Conservation (phyloP, 2,888 invertebrate species). For the Chelonus formosanus region DNA sequence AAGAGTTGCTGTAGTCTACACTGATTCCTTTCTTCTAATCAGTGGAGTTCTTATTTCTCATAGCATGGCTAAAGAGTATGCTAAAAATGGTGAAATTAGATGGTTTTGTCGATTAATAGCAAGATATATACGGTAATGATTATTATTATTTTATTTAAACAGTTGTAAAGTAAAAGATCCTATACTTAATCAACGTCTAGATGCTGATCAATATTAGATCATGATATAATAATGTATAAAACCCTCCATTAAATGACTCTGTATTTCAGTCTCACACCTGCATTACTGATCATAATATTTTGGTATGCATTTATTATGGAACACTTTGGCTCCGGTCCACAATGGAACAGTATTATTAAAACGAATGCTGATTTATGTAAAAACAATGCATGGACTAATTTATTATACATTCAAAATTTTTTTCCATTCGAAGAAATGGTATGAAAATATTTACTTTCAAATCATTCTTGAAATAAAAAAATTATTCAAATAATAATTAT, state of each 20-base stretch:
- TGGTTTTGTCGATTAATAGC: conserved; percentile 70
- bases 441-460: conserved; percentile 44
- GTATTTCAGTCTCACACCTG: conserved; percentile 70
- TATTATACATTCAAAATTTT: conserved; percentile 75
- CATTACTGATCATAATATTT: conserved; percentile 71
- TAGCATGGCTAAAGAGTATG: conserved; percentile 69
- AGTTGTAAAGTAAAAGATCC: background rate
- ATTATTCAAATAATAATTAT: too few relatives aligned
- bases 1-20: conserved; percentile 73
- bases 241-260: too few relatives aligned
- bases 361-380: conserved; percentile 74
- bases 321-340: conserved; percentile 72
- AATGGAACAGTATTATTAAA: conserved; percentile 73
- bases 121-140: conserved; percentile 70
- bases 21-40: conserved; percentile 74
- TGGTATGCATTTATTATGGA: conserved; percentile 77
- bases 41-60: conserved; percentile 75
- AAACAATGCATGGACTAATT: conserved; percentile 74
- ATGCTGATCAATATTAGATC: too few relatives aligned
- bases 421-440: conserved; percentile 77
- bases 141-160: conserved; percentile 16
- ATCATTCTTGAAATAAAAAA: background rate
- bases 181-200: too few relatives aligned
- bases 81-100: conserved; percentile 68
- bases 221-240: too few relatives aligned